Evolutionary conservation across 1,140 invertebrate genomes (phyloP), one percentile per base, ranked within the genome.

Genomic region (Babylonia areolata): DNA sequence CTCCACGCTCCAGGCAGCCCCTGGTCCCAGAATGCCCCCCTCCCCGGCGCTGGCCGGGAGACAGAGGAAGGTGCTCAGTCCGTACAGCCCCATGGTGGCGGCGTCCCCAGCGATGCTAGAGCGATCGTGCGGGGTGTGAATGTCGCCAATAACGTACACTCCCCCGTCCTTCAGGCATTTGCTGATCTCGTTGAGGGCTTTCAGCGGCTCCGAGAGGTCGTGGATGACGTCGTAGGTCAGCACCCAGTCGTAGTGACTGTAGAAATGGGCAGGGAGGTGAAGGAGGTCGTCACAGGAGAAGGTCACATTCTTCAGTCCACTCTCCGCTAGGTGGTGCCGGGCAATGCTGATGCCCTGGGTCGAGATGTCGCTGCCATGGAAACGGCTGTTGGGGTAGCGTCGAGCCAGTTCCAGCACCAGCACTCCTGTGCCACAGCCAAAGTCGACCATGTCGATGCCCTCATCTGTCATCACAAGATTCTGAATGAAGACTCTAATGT

Each of bases 341-440:
- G 75, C 84, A 42, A 85, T 85, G 35, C 17, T 40, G 33, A 85
- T 51, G 40, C 51, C 84, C 11, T 79, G 23, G 1, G 15, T 2
- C 17, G 84, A 85, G 46, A 85, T 85, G 51, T 85, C 84, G 84
- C 84, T 85, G 54, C 84, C 84, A 35, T 85, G 51, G 78, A 85
- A 79, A 80, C 84, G 84, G 77, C 84, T 85, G 84, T 80, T 85
- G 20, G 84, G 84, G 35, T 54, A 85, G 35, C 64, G 77, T 28
- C 31, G 20, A 28, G 84, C 84, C 77, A 85, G 20, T 31, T 81
- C 78, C 31, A 79, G 54, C 31, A 71, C 39, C 35, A 85, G 84
- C 11, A 85, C 78, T 9, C 84, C 84, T 5, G 84, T 85, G 51
- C 84, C 84, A 35, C 84, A 85, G 51, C 84, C 84, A 28, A 85